A percentile compares a stretch with the other conserved stretches of the same genome.
Conservation (phyloP, 2,113 vertebrate genomes). For the Chloebia gouldiae region DNA sequence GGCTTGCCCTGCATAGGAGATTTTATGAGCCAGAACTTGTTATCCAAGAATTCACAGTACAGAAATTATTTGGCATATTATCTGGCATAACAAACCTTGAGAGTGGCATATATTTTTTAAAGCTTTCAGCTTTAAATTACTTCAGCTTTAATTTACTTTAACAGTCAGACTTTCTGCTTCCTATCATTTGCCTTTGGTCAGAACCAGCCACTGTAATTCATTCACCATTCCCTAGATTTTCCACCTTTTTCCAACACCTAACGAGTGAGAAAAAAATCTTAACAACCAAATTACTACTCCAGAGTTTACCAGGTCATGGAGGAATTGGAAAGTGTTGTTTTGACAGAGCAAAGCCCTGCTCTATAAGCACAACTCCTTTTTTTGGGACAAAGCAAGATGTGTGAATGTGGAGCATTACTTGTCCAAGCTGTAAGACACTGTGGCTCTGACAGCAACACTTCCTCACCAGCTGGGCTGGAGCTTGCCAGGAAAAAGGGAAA, state of each 20-base stretch:
- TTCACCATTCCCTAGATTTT: not conserved
- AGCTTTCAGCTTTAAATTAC: not conserved
- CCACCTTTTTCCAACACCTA: not conserved
- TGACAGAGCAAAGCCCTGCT: not conserved
- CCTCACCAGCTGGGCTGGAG: not conserved
- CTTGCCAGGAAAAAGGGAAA: not conserved
- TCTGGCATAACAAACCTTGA: not conserved
- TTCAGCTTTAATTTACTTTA: not conserved
- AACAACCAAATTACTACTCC: not conserved
- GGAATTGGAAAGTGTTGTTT: not conserved
- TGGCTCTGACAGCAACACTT: not conserved
- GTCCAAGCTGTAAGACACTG: accelerated
- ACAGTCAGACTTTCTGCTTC: not conserved
- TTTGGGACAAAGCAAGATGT: not conserved
- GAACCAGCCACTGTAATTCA: not conserved
- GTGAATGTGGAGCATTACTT: accelerated
- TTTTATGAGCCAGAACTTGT: not conserved
- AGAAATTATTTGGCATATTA: not conserved
- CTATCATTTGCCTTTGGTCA: not conserved
- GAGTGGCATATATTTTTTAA: not conserved
- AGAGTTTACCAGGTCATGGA: not conserved
- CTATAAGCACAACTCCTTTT: not conserved
- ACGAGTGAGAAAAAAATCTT: not conserved
- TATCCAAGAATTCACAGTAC: not conserved
- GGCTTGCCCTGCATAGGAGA: not conserved